phyloP scores from a whole-genome alignment of 35 echinoderm and acorn worm species.

The Ptychodera flava region DNA sequence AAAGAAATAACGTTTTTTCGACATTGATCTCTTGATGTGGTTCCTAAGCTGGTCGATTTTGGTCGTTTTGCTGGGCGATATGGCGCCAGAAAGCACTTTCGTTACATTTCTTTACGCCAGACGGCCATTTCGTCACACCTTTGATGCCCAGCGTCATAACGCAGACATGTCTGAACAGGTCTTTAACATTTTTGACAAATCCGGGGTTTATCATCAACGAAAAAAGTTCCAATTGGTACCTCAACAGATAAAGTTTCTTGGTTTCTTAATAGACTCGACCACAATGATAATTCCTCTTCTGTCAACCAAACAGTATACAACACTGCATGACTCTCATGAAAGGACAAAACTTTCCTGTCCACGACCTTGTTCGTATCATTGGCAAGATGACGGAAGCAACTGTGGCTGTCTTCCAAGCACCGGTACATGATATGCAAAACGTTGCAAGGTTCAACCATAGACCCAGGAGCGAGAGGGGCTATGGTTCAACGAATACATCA shows the following conservation, averaged over 20 bases:
- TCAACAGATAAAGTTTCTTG: neutral
- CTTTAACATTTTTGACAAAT: neutral
- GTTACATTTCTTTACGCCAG: too few relatives aligned
- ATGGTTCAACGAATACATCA: neutral
- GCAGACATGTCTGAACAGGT: too few relatives aligned
- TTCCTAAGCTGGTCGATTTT: too few relatives aligned
- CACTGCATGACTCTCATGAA: neutral
- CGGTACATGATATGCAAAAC: neutral
- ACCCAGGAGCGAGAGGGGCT: too few relatives aligned
- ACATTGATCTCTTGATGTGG: too few relatives aligned
- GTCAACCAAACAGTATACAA: neutral
- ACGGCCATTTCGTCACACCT: too few relatives aligned
- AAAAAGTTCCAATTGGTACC: neutral
- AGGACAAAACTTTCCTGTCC: neutral
- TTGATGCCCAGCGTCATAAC: too few relatives aligned
- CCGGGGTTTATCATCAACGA: neutral
- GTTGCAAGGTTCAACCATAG: too few relatives aligned
- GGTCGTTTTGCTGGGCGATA: too few relatives aligned
- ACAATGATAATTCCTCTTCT: neutral
- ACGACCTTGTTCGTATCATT: neutral
- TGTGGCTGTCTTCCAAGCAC: neutral
- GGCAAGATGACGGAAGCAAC: neutral
- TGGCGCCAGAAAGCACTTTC: too few relatives aligned
- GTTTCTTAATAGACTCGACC: neutral
- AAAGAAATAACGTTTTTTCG: too few relatives aligned